Evolutionary conservation across 2,797 vertebrate genomes (phyloP).

Genomic region (Ceyx erithaca): DNA sequence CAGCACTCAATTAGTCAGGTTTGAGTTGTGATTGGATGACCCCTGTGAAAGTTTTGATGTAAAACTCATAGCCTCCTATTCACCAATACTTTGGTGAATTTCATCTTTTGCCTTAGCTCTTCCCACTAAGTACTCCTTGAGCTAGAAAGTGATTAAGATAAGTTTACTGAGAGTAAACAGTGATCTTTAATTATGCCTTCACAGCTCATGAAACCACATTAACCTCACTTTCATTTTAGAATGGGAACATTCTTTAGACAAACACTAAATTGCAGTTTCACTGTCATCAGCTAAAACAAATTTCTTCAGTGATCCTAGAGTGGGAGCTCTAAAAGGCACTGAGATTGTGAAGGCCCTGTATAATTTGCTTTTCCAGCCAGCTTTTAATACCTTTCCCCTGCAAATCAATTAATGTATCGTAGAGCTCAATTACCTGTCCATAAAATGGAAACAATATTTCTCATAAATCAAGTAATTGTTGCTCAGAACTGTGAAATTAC

Average conservation of each 20-base stretch:
- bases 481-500: too few relatives aligned
- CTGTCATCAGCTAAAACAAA: too few relatives aligned
- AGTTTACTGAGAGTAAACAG: not conserved
- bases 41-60: not conserved
- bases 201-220: not conserved
- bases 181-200: not conserved
- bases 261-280: not conserved
- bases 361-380: too few relatives aligned
- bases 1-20: not conserved
- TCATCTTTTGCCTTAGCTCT: not conserved
- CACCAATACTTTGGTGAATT: not conserved
- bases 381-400: too few relatives aligned
- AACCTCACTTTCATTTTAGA: not conserved
- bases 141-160: not conserved
- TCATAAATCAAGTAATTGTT: too few relatives aligned
- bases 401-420: too few relatives aligned
- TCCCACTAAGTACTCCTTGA: not conserved
- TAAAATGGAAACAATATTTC: too few relatives aligned
- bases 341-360: too few relatives aligned
- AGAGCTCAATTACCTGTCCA: too few relatives aligned
- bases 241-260: not conserved
- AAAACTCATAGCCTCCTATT: not conserved
- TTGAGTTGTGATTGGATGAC: not conserved
- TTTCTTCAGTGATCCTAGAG: too few relatives aligned
- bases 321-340: too few relatives aligned